Evolutionary conservation across 2,113 vertebrate genomes (phyloP).

Genomic region (Tachuris rubrigastra): DNA sequence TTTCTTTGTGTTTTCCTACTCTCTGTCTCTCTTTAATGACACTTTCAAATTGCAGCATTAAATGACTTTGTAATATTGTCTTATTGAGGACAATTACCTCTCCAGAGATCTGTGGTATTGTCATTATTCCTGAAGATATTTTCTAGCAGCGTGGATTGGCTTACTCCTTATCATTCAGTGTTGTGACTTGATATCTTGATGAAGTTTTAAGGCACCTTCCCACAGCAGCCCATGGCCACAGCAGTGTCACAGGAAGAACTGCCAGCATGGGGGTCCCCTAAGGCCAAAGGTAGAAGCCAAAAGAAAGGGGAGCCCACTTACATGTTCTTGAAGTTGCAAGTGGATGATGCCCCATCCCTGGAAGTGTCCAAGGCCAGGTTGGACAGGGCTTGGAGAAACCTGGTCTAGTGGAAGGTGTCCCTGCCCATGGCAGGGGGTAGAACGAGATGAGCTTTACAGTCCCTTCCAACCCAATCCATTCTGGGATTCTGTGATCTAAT

Average conservation of each 20-base stretch:
- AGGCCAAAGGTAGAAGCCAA: not conserved
- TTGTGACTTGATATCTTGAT: not conserved
- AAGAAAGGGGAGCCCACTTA: not conserved
- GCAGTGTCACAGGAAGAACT: not conserved
- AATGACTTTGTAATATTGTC: not conserved
- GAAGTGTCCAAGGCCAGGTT: not conserved
- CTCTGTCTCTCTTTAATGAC: not conserved
- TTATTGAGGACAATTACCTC: not conserved
- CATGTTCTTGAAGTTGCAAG: not conserved
- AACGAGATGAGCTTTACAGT: not conserved
- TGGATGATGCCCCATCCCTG: not conserved
- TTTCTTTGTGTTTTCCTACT: not conserved
- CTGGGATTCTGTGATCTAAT: not conserved
- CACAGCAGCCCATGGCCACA: not conserved
- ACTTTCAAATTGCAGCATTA: not conserved
- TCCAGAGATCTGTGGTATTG: not conserved
- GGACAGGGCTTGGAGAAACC: rapidly evolving
- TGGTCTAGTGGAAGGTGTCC: not conserved
- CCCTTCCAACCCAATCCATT: not conserved
- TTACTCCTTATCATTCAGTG: not conserved
- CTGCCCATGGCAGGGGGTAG: not conserved
- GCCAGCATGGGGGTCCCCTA: not conserved
- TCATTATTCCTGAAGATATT: not conserved
- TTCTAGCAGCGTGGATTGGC: not conserved
- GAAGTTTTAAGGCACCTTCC: not conserved